Percentiles rank a stretch among this genome's conserved stretches.
phyloP scores from a whole-genome alignment of 2,113 vertebrate genomes.

The Epinephelus moara region DNA sequence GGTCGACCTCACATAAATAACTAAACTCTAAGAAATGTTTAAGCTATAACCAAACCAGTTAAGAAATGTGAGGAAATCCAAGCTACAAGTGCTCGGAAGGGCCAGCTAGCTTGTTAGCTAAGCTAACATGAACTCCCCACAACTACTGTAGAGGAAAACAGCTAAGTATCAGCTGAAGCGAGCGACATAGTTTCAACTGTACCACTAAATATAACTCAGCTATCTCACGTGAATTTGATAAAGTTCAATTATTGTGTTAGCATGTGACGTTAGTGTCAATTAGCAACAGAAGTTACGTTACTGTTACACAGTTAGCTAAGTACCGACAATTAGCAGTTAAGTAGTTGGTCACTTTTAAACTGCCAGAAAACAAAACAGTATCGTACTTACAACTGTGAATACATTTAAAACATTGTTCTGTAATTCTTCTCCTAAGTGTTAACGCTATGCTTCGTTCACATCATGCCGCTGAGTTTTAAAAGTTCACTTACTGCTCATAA shows the following conservation, averaged over 20 bases:
- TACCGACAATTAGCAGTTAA: conserved; percentile 63
- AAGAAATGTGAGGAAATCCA: conserved; percentile 26
- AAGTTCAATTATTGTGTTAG: not conserved
- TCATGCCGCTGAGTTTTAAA: conserved; percentile 58
- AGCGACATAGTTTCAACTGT: not conserved
- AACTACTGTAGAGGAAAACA: conserved; percentile 30
- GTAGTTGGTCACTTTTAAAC: conserved; percentile 63
- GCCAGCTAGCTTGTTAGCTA: conserved; percentile 67
- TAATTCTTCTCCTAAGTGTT: not conserved
- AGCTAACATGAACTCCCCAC: conserved; percentile 65
- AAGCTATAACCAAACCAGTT: not conserved
- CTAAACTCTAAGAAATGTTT: not conserved
- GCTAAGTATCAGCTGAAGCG: not conserved
- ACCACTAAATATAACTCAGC: not conserved
- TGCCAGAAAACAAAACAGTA: conserved; percentile 35
- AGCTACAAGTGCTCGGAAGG: conserved; percentile 48
- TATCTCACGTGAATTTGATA: not conserved
- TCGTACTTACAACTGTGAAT: not conserved
- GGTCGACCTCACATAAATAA: not conserved
- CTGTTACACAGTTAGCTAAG: conserved; percentile 23
- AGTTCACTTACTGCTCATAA: conserved; percentile 88
- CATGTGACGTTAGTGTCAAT: not conserved
- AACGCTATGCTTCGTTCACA: conserved; percentile 14
- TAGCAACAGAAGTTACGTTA: conserved; percentile 7
- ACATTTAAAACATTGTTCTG: not conserved